Conservation (phyloP, 2,888 invertebrate species). For the Hyposoter didymator region DNA sequence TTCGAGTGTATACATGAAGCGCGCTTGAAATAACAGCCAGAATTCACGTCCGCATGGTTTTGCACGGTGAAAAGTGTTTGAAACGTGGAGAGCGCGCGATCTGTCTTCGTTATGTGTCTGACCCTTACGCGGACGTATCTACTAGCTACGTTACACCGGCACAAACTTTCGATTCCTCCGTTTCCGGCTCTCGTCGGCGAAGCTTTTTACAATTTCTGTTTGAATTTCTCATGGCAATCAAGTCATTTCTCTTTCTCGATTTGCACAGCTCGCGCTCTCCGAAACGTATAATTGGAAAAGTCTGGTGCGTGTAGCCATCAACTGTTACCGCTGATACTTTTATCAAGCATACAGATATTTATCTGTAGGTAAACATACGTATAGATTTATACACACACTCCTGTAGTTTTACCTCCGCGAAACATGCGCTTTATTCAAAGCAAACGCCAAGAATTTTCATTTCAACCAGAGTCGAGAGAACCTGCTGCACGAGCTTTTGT, state of each 20-base stretch:
- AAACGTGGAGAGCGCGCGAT: conserved; percentile 50
- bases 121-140: conserved; percentile 57
- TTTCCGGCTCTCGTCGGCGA: conserved; percentile 6
- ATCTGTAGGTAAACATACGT: background rate
- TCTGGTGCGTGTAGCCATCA: conserved; percentile 38
- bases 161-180: conserved; percentile 65
- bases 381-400: conserved; percentile 20
- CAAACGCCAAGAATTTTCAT: conserved; percentile 35
- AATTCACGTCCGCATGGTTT: conserved; percentile 52
- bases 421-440: conserved; percentile 23
- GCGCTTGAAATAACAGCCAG: conserved; percentile 55
- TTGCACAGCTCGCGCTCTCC: conserved; percentile 33
- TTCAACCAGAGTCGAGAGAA: conserved; percentile 17
- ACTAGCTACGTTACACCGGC: conserved; percentile 21
- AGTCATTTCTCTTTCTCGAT: conserved; percentile 14
- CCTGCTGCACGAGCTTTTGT: background rate
- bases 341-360: background rate
- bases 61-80: conserved; percentile 58
- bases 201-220: conserved; percentile 9
- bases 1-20: background rate
- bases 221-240: conserved; percentile 40
- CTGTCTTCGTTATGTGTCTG: conserved; percentile 67
- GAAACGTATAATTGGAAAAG: conserved; percentile 69
- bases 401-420: conserved; percentile 5
- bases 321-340: conserved; percentile 27